Evolutionary conservation across 2,113 vertebrate species (phyloP).

Genomic region (Genyomyrus donnyi): DNA sequence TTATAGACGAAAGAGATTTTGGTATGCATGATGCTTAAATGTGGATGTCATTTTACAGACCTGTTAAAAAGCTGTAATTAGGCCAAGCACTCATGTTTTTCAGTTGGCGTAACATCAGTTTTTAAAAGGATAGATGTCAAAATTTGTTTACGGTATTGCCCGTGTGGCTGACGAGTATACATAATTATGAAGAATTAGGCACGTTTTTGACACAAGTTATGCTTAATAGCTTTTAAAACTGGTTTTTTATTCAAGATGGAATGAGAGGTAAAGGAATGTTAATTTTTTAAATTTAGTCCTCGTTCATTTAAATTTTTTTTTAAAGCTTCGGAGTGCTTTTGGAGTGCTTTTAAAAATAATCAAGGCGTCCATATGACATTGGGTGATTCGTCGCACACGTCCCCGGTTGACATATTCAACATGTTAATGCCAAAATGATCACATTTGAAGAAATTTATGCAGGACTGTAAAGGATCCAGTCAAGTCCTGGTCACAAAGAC

Average conservation of each 20-base stretch:
- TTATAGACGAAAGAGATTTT: not conserved
- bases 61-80: constrained; percentile 9
- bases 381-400: not conserved
- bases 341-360: constrained; percentile 1
- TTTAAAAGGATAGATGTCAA: constrained; percentile 7
- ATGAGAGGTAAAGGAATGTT: not conserved
- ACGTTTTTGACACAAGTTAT: constrained; percentile 10
- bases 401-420: not conserved
- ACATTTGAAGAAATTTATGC: not conserved
- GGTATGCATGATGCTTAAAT: not conserved
- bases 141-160: not conserved
- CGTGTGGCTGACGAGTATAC: not conserved
- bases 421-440: not conserved
- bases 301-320: not conserved
- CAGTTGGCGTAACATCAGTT: not conserved
- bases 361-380: not conserved
- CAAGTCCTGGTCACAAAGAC: not conserved
- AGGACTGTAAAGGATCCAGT: not conserved
- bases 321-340: not conserved
- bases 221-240: constrained; percentile 7
- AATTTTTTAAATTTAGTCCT: not conserved
- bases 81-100: not conserved
- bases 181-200: constrained; percentile 3
- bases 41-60: not conserved
- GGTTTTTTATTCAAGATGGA: not conserved